Evolutionary conservation across 2,113 vertebrate genomes (phyloP), one percentile per base, ranked within the genome.

Genomic region (Pituophis catenifer): DNA sequence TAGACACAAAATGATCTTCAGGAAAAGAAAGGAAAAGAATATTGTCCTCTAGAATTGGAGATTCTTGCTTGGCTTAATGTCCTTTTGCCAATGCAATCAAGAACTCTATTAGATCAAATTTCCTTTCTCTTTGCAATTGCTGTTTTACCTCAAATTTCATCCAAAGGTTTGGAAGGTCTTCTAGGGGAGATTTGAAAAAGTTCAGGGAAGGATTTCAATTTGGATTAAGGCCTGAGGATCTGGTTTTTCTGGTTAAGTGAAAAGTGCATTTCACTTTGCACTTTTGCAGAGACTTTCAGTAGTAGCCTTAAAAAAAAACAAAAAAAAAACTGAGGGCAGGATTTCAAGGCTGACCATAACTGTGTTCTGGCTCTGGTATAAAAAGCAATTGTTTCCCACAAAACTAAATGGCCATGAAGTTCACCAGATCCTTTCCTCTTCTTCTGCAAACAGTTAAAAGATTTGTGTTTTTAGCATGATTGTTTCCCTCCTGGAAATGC

Each of bases 401-500:
- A 21, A 89, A 89, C 10, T 15, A 23, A 23, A 53, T 53, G 59
- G 26, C 53, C 33, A 13, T 52, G n/a, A 57, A 91, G 2, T 44
- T 89, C 24, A 59, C 92, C n/a, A 12, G 3, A 75, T n/a, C 26
- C 50, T 62, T 89, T 91, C 44, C 26, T 17, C 89, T 89, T 33
- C n/a, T 55, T 94, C 75, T 1, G 1, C 89, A 95, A 95, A 91
- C 91, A 89, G 62, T 89, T 70, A 3, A 3, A 87, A 89, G n/a
- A 24, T 93, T 94, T 75, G 93, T 95, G 89, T n/a, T 92, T 0
- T 3, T 0, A 88, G 53, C 65, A 89, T 26, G 48, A 55, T 85
- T 89, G 4, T 26, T 93, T 75, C 88, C 65, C 50, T 92, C 92
- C 52, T 54, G 52, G 53, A 90, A 86, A n/a, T 19, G 48, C 91